These are phyloP conservation scores for Adelges cooleyi DNA, from an alignment of 1,140 invertebrate genomes.

Conservation along the genomic window DNA sequence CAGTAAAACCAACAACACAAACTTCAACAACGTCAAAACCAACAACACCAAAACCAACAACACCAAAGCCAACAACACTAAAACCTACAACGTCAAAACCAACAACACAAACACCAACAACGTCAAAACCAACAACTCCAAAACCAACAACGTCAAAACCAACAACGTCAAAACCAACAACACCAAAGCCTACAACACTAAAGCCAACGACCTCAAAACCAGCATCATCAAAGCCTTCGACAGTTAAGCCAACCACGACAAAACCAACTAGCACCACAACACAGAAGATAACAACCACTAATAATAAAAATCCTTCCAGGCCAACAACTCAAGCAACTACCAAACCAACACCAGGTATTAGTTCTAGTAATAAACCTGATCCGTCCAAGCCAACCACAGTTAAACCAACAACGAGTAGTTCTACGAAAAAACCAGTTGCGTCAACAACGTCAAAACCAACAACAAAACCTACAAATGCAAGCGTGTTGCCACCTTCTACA, in stretches of 20 bases:
- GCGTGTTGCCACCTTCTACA: neutral
- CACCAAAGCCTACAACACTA: neutral
- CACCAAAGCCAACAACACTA: neutral
- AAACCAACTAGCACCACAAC: neutral
- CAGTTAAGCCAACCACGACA: neutral
- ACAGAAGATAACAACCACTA: neutral
- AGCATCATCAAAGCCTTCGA: constrained; percentile 17
- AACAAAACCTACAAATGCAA: neutral
- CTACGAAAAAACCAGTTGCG: neutral
- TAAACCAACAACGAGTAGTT: neutral
- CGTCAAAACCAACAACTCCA: neutral
- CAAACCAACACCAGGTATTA: neutral
- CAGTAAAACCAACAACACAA: constrained; percentile 16
- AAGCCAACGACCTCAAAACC: constrained; percentile 6
- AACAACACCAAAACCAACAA: neutral
- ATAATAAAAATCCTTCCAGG: neutral
- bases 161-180: neutral
- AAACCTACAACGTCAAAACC: neutral
- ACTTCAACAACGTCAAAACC: neutral
- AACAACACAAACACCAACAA: no score
- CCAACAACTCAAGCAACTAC: neutral
- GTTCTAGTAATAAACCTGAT: neutral
- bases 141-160: neutral
- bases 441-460: neutral
- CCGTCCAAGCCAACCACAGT: neutral